Evolutionary conservation across 2,797 vertebrate genomes (phyloP).

Genomic region (Trachops cirrhosus): DNA sequence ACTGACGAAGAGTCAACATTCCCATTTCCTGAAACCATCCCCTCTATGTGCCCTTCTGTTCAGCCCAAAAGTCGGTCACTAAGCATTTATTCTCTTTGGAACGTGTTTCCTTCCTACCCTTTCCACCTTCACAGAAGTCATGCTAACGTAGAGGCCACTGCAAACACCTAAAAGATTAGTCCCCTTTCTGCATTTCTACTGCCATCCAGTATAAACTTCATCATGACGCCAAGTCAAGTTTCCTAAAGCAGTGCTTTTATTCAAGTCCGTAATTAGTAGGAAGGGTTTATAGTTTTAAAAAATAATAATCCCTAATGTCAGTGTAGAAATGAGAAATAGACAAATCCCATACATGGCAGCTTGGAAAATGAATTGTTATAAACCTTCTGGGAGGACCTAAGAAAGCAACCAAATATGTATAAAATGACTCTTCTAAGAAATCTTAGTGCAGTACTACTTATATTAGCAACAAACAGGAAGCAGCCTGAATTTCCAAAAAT

Average conservation of each 20-base stretch:
- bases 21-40: neutral
- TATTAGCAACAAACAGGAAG: conserved; percentile 19
- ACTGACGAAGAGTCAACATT: neutral
- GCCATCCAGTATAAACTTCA: neutral
- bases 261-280: neutral
- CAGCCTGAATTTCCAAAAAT: neutral
- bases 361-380: neutral
- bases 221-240: neutral
- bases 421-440: neutral
- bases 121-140: neutral
- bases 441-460: neutral
- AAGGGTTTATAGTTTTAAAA: neutral
- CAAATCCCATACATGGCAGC: neutral
- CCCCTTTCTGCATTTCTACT: neutral
- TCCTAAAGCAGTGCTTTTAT: neutral
- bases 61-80: neutral
- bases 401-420: neutral
- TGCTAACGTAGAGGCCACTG: neutral
- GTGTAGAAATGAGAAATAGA: neutral
- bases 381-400: neutral
- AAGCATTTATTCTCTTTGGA: neutral
- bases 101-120: neutral
- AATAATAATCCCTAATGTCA: neutral
- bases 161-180: neutral
- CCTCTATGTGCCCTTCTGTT: neutral